Percentiles rank a stretch among this genome's conserved stretches.
These are phyloP conservation scores for Meteorus colon DNA, from an alignment of 2,888 invertebrate species.

Conservation along the genomic window DNA sequence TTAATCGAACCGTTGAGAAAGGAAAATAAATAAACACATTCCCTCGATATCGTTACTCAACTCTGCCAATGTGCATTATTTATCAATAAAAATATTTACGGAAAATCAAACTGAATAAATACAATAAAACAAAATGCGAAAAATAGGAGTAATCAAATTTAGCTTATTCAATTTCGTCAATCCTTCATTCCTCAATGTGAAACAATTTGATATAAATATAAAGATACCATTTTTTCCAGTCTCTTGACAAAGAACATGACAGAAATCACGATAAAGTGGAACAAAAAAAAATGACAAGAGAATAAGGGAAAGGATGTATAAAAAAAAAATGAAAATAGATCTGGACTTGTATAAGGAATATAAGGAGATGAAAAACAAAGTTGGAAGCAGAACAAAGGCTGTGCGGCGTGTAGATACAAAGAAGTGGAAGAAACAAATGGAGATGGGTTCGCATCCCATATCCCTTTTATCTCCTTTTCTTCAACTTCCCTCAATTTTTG, in stretches of 20 bases:
- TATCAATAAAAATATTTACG: conserved; percentile 7
- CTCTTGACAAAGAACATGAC: conserved; percentile 17
- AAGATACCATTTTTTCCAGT: not conserved
- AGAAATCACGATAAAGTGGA: not conserved
- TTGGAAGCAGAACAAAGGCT: conserved; percentile 14
- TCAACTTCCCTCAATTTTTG: conserved; percentile 2
- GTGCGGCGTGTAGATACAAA: conserved; percentile 15
- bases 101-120: not conserved
- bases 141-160: not conserved
- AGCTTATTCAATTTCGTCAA: not conserved
- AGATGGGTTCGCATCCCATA: conserved; percentile 24
- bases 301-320: not conserved
- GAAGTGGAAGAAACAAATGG: conserved; percentile 27
- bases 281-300: conserved; percentile 18
- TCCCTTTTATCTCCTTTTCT: conserved; percentile 25
- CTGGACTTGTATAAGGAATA: conserved; percentile 4
- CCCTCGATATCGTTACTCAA: conserved; percentile 24
- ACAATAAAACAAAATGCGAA: not conserved
- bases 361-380: not conserved
- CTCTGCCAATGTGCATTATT: conserved; percentile 11
- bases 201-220: not conserved
- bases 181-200: not conserved
- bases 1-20: conserved; percentile 33
- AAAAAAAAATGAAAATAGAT: conserved; percentile 15
- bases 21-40: not conserved